A percentile compares a stretch with the other conserved stretches of the same genome.
These are phyloP conservation scores for Argyresthia goedartella DNA, from an alignment of 2,888 invertebrate species.

Conservation along the genomic window DNA sequence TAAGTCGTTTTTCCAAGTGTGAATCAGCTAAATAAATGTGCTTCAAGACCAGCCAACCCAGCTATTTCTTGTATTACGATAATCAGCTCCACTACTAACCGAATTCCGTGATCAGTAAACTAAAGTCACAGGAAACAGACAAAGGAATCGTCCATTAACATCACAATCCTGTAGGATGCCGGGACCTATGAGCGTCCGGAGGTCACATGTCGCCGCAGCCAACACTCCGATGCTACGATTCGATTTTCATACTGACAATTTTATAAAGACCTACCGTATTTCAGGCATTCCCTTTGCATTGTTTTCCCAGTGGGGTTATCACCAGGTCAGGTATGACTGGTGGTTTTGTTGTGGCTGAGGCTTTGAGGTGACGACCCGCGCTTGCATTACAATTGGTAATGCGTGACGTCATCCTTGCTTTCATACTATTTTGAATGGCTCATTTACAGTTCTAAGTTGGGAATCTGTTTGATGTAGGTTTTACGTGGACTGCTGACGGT, in stretches of 20 bases:
- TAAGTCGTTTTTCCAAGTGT: no score
- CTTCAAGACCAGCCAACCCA: no score
- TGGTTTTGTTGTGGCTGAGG: constrained; percentile 23
- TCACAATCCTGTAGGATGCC: background rate
- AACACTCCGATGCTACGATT: background rate
- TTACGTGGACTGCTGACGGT: no score
- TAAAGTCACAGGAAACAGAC: no score
- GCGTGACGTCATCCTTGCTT: constrained; percentile 10
- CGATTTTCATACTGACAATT: no score
- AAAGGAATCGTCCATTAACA: no score
- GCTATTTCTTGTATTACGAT: no score
- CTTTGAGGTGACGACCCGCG: constrained; percentile 45
- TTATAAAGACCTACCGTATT: no score
- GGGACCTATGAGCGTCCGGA: constrained; percentile 2
- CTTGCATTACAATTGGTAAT: constrained; percentile 65
- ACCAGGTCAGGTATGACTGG: constrained; percentile 30
- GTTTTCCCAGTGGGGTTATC: constrained; percentile 15
- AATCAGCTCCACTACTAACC: no score
- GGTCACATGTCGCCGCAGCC: background rate
- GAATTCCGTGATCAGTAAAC: no score
- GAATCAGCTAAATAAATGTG: no score
- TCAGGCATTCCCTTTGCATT: background rate
- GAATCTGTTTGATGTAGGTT: no score
- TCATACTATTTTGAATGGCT: constrained; percentile 5
- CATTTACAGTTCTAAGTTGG: constrained; percentile 1